Percentiles rank a stretch among this genome's conserved stretches.
These are phyloP conservation scores for Drosophila miranda DNA, from an alignment of 1,140 invertebrate species.

Conservation along the genomic window DNA sequence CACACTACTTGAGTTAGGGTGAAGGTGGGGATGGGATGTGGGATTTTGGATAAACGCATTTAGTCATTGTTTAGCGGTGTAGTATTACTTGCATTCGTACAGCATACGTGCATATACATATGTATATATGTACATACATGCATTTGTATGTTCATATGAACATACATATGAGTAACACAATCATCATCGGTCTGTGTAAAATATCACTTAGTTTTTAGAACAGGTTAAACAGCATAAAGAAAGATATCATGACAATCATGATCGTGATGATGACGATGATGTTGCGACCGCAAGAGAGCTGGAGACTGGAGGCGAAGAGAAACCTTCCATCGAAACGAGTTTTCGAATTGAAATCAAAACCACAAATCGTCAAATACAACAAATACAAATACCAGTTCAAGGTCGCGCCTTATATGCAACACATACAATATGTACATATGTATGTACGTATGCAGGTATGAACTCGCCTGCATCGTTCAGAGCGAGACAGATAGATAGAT, in stretches of 20 bases:
- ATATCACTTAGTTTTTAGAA: constrained; percentile 7
- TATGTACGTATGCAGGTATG: constrained; percentile 1
- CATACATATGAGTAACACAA: constrained; percentile 1
- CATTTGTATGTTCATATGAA: background rate
- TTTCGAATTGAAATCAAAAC: constrained; percentile 15
- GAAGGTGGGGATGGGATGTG: no score
- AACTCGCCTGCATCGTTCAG: constrained; percentile 9
- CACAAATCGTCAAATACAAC: constrained; percentile 14
- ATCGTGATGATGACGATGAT: constrained; percentile 19
- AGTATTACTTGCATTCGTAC: background rate
- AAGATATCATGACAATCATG: constrained; percentile 9
- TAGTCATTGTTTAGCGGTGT: no score
- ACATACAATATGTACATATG: no score
- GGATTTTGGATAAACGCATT: no score
- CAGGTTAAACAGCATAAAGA: constrained; percentile 19
- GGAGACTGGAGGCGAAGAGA: constrained; percentile 4
- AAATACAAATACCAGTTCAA: constrained; percentile 35
- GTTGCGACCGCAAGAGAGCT: constrained; percentile 25
- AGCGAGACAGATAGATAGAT: no score
- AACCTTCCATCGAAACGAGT: constrained; percentile 32
- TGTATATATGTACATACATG: no score
- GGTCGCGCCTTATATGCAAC: constrained; percentile 5
- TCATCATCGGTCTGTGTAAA: constrained; percentile 1
- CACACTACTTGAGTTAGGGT: no score
- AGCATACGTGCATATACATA: background rate